These are phyloP conservation scores for Pediacus dermestoides DNA, from an alignment of 2,888 invertebrate genomes.

Conservation along the genomic window DNA sequence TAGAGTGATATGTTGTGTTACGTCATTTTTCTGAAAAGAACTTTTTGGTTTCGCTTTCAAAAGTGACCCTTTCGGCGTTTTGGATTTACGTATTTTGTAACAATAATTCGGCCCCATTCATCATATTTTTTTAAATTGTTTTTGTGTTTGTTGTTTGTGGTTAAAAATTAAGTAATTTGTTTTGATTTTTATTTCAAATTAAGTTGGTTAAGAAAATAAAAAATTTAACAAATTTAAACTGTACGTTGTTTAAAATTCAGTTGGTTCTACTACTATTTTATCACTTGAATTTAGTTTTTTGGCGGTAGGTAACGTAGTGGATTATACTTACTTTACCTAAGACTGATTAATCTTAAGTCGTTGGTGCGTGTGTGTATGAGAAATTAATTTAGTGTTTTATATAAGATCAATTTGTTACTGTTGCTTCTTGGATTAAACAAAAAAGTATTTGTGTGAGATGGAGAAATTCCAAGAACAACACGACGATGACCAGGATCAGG, in stretches of 20 bases:
- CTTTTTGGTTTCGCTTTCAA: conserved; percentile 51
- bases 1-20: conserved; percentile 53
- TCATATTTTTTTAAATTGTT: too few relatives aligned
- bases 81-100: conserved; percentile 30
- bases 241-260: too few relatives aligned
- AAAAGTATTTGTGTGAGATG: too few relatives aligned
- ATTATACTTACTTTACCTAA: conserved; percentile 31
- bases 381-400: neutral
- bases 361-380: conserved; percentile 1
- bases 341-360: conserved; percentile 45
- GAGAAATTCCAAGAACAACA: conserved; percentile 69
- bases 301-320: too few relatives aligned
- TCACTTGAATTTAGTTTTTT: too few relatives aligned
- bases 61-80: conserved; percentile 49
- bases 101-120: too few relatives aligned
- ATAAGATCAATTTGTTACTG: neutral
- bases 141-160: conserved; percentile 21
- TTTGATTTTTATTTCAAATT: conserved; percentile 7
- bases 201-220: too few relatives aligned
- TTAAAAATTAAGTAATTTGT: too few relatives aligned
- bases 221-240: too few relatives aligned
- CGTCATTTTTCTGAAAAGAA: conserved; percentile 51
- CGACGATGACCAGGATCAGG: conserved; percentile 71
- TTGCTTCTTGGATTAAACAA: conserved; percentile 6
- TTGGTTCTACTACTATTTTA: too few relatives aligned